Evolutionary conservation across 2,797 vertebrate species (phyloP).

Genomic region (Enoplosus armatus): DNA sequence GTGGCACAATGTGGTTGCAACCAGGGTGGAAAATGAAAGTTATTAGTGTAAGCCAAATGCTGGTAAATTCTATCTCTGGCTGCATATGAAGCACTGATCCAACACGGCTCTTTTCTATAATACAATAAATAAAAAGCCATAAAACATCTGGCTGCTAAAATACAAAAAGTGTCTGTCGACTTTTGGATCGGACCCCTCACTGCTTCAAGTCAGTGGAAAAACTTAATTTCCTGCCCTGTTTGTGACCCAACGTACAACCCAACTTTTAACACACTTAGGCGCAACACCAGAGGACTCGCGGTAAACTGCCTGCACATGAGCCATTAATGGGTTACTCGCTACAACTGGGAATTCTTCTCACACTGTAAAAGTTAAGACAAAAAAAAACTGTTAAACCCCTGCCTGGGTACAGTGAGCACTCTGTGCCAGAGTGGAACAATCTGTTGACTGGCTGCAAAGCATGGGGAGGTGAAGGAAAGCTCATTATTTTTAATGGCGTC

Average conservation of each 20-base stretch:
- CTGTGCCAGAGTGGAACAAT: constrained; percentile 64
- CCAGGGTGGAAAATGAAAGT: constrained; percentile 26
- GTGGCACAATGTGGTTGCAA: not conserved
- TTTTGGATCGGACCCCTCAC: constrained; percentile 35
- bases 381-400: constrained; percentile 64
- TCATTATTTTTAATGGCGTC: constrained; percentile 80
- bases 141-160: constrained; percentile 59
- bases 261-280: constrained; percentile 49
- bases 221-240: constrained; percentile 74
- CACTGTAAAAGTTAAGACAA: constrained; percentile 70
- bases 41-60: constrained; percentile 8
- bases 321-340: constrained; percentile 63
- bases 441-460: constrained; percentile 59
- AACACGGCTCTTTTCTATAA: constrained; percentile 16
- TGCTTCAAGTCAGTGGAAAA: constrained; percentile 57
- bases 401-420: constrained; percentile 63
- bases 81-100: constrained; percentile 15
- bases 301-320: constrained; percentile 58
- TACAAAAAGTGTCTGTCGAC: constrained; percentile 33
- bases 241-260: constrained; percentile 62
- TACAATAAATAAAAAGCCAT: constrained; percentile 44
- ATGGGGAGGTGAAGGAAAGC: constrained; percentile 68
- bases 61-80: constrained; percentile 18
- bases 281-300: constrained; percentile 48
- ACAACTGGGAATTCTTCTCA: constrained; percentile 72